phyloP scores from a whole-genome alignment of 2,797 vertebrate species.

The Pterois miles region DNA sequence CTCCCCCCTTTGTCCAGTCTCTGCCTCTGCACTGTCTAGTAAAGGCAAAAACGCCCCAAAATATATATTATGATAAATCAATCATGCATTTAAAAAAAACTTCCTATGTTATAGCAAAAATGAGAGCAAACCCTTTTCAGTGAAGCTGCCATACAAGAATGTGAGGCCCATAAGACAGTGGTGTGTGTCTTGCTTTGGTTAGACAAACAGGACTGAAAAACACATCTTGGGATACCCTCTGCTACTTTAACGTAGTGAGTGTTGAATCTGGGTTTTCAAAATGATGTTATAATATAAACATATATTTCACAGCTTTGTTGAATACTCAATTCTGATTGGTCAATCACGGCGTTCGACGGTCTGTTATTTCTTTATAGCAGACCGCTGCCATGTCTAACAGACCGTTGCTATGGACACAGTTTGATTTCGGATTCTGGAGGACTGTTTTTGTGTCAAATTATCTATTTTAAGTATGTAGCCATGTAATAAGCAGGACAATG shows the following conservation, averaged over 20 bases:
- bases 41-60: background rate
- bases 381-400: too few relatives aligned
- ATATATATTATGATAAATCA: background rate
- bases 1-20: background rate
- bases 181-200: background rate
- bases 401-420: too few relatives aligned
- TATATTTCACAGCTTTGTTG: background rate
- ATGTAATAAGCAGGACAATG: too few relatives aligned
- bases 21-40: background rate
- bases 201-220: background rate
- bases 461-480: too few relatives aligned
- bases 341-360: accelerated
- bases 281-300: background rate
- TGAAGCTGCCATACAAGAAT: background rate
- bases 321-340: too few relatives aligned
- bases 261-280: background rate
- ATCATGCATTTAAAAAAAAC: background rate
- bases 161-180: background rate
- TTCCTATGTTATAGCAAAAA: background rate
- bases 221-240: too few relatives aligned
- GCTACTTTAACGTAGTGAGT: background rate
- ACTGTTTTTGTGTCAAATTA: too few relatives aligned
- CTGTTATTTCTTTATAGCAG: too few relatives aligned
- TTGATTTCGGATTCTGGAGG: too few relatives aligned
- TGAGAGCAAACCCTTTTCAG: background rate